These are phyloP conservation scores for Blera fallax DNA, from an alignment of 2,888 invertebrate genomes.

Conservation along the genomic window DNA sequence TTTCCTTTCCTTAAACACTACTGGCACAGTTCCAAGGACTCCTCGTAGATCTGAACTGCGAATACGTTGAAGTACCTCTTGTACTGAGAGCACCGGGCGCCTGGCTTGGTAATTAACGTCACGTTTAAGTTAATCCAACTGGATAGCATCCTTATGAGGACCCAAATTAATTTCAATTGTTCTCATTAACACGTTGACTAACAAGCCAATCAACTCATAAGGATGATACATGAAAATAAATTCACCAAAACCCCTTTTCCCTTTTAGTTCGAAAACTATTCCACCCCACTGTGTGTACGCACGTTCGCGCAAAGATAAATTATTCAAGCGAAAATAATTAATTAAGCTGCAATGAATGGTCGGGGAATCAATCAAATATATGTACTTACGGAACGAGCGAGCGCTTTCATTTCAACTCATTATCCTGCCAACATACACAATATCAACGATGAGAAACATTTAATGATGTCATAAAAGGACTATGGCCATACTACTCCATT, in stretches of 20 bases:
- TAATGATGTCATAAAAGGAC: constrained; percentile 69
- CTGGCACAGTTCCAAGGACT: too few species aligned
- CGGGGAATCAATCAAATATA: constrained; percentile 66
- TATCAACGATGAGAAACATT: constrained; percentile 52
- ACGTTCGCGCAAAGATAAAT: constrained; percentile 43
- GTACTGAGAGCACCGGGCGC: too few species aligned
- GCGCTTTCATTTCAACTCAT: constrained; percentile 61
- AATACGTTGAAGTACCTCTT: too few species aligned
- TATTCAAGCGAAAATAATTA: constrained; percentile 69
- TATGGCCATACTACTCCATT: constrained; percentile 27
- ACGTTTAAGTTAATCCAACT: too few species aligned
- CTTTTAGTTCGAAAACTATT: background rate
- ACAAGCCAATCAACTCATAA: too few species aligned
- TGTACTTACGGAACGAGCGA: constrained; percentile 18
- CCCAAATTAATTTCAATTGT: too few species aligned
- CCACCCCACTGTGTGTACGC: constrained; percentile 21
- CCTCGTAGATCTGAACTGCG: too few species aligned
- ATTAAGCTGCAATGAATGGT: constrained; percentile 57
- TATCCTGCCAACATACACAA: constrained; percentile 49
- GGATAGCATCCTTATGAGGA: too few species aligned
- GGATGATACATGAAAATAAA: too few species aligned
- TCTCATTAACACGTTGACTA: too few species aligned
- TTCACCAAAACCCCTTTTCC: background rate
- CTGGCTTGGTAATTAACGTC: too few species aligned
- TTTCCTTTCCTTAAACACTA: too few species aligned